Evolutionary conservation across 1,140 invertebrate genomes (phyloP).

Genomic region (Phenacoccus solenopsis): DNA sequence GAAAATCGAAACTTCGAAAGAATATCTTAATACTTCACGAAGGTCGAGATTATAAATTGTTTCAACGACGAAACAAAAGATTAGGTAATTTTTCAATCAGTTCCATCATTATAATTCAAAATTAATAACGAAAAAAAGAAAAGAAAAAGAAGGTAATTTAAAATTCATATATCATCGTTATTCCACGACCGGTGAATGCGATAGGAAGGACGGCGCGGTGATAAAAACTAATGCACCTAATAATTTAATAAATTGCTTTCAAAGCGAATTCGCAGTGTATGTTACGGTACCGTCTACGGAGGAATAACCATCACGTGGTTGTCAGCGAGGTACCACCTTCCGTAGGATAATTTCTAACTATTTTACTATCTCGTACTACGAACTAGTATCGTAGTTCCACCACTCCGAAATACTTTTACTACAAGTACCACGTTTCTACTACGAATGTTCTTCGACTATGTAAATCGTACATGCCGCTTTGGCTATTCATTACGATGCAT

Average conservation of each 20-base stretch:
- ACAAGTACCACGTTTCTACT: not conserved
- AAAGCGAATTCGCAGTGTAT: not conserved
- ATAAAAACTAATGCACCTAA: not conserved
- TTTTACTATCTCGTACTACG: conserved; percentile 1
- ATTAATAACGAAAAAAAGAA: not conserved
- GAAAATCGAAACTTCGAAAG: no score
- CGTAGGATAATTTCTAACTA: not conserved
- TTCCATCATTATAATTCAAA: not conserved
- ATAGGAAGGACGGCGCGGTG: not conserved
- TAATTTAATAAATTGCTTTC: not conserved
- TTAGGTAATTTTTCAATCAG: not conserved
- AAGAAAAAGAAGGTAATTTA: not conserved
- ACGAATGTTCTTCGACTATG: not conserved
- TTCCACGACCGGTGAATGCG: not conserved
- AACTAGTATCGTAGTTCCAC: not conserved
- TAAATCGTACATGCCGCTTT: not conserved
- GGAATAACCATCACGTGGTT: not conserved
- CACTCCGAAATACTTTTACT: not conserved
- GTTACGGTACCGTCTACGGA: not conserved
- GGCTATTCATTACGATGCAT: no score
- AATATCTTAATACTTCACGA: no score
- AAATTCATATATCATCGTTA: not conserved
- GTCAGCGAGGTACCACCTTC: no score
- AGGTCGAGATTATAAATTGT: no score
- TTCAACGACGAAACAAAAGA: no score